Conservation (phyloP, 1,140 invertebrate species). For the Drosophila yakuba region DNA sequence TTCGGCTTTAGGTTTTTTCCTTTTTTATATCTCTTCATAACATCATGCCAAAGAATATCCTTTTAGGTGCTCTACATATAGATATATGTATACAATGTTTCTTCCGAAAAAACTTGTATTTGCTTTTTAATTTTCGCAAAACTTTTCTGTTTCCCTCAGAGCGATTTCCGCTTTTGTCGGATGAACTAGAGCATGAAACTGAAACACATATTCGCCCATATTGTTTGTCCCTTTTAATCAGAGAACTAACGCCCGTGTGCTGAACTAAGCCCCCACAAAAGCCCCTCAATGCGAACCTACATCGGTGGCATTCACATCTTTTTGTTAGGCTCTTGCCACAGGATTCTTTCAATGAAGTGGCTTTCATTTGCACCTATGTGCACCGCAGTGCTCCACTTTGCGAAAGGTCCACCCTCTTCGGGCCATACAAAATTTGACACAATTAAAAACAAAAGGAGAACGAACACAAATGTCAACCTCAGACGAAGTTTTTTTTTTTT, state of each 20-base stretch:
- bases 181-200: slow-evolving; percentile 39
- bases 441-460: slow-evolving; percentile 74
- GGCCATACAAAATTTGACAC: slow-evolving; percentile 67
- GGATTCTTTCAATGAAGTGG: slow-evolving; percentile 52
- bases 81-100: neutral
- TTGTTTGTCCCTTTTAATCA: slow-evolving; percentile 44
- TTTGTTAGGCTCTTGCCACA: slow-evolving; percentile 28
- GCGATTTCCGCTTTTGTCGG: slow-evolving; percentile 22
- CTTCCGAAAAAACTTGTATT: neutral
- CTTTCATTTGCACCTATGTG: slow-evolving; percentile 55
- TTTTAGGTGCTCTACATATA: neutral
- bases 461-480: slow-evolving; percentile 72
- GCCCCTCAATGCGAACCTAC: slow-evolving; percentile 6
- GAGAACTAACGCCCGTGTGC: slow-evolving; percentile 25
- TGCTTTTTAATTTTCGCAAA: slow-evolving; percentile 16
- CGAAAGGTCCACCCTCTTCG: neutral
- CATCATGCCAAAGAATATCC: neutral
- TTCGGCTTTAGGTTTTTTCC: too few species aligned
- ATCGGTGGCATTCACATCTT: slow-evolving; percentile 17
- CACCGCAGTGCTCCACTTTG: slow-evolving; percentile 63
- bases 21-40: too few species aligned
- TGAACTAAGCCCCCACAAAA: slow-evolving; percentile 17
- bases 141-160: slow-evolving; percentile 3
- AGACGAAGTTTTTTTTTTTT: slow-evolving; percentile 50
- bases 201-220: slow-evolving; percentile 32